Evolutionary conservation across 2,888 invertebrate genomes (phyloP), one percentile per base, ranked within the genome.

Genomic region (Megamerina dolium): DNA sequence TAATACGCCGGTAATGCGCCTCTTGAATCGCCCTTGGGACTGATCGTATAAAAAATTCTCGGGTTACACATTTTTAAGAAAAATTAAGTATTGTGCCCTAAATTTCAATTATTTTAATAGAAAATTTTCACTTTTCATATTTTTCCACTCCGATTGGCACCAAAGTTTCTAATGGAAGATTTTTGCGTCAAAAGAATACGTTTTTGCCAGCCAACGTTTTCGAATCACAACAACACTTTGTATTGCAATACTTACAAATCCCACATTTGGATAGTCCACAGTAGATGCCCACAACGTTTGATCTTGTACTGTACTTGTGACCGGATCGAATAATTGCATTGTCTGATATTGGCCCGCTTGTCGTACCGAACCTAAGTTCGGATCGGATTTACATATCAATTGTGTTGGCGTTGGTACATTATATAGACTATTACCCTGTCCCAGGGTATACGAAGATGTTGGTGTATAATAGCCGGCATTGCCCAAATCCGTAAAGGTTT

Each of bases 401-500:
- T 63, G 66, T 5, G 57, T 56, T n/a, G 61, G 50, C 1, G 58
- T 56, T 2, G 64, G 52, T 14, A 65, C 59, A 43, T 60, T 68
- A 45, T 70, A 70, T 16, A 68, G 56, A 36, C 58, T 63, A 41
- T 52, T 54, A 46, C 61, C 60, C 36, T 54, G 52, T 43, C 66
- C 38, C 45, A 68, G 41, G 6, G 61, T 51, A 37, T 66, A 67
- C 2, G 64, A 49, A 4, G 61, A 55, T 17, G 58, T 58, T 20
- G 61, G 50, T 18, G 61, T 53, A 43, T 63, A 69, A 20, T 66
- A 68, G 18, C 64, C 55, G 1, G 57, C 59, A 23, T 58, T 61
- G 5, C 70, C 70, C 45, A 70, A 46, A 48, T 70, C 70, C 10
- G 70, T 70, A 41, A 69, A 70, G 0, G 70, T 70, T 50, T 70